phyloP scores from a whole-genome alignment of 2,888 invertebrate genomes.

The Ormyrus labotus region DNA sequence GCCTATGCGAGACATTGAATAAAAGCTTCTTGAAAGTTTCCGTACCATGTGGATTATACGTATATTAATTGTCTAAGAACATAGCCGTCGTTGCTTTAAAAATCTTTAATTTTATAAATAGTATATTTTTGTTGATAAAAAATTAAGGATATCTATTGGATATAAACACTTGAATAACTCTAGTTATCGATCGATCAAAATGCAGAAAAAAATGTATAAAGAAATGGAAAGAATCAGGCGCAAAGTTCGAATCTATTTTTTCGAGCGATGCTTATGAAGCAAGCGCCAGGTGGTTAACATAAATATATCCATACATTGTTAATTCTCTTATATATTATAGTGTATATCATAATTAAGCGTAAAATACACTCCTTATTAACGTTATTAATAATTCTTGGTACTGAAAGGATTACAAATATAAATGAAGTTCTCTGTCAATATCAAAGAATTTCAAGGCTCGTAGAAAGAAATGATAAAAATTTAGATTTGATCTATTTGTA shows the following conservation, averaged over 20 bases:
- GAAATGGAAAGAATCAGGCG: not conserved
- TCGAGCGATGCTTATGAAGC: conserved; percentile 3
- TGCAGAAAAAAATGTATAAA: not conserved
- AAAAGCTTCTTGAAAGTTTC: no score
- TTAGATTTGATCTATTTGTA: conserved; percentile 25
- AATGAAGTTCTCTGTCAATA: not conserved
- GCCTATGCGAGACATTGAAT: no score
- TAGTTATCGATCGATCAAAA: conserved; percentile 1
- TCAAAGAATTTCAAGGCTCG: conserved; percentile 5
- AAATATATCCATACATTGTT: conserved; percentile 42
- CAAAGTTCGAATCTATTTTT: conserved; percentile 9
- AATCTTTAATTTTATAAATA: no score
- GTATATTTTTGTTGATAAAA: not conserved
- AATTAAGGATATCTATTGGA: conserved; percentile 3
- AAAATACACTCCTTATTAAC: conserved; percentile 25
- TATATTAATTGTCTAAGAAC: no score
- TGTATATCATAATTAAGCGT: conserved; percentile 29
- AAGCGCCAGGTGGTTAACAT: conserved; percentile 8
- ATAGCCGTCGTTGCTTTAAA: no score
- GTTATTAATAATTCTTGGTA: conserved; percentile 35
- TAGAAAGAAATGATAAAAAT: conserved; percentile 1
- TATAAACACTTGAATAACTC: conserved; percentile 21
- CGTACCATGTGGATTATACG: no score
- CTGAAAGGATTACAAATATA: conserved; percentile 2
- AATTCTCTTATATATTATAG: conserved; percentile 37